A percentile compares a stretch with the other conserved stretches of the same genome.
Evolutionary conservation across 2,113 vertebrate species (phyloP).

Genomic region (Callipepla squamata): DNA sequence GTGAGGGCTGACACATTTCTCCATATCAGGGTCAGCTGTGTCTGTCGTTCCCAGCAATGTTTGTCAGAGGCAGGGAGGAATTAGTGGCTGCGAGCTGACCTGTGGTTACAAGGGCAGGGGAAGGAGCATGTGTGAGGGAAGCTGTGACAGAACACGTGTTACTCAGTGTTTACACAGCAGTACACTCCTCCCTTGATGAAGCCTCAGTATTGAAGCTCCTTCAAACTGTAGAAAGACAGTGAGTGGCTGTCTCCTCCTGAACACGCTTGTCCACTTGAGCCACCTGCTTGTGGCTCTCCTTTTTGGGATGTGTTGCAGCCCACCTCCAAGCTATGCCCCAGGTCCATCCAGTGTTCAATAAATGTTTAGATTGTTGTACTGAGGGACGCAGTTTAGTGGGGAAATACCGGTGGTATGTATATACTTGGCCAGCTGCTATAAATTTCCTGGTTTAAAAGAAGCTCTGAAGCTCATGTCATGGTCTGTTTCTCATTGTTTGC

Average conservation of each 20-base stretch:
- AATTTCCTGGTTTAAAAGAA: background rate
- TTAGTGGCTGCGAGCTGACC: background rate
- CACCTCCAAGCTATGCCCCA: background rate
- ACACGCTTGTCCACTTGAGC: background rate
- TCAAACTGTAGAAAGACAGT: accelerated
- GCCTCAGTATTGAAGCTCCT: background rate
- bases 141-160: background rate
- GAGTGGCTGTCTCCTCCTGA: accelerated
- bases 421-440: background rate
- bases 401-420: too few species aligned
- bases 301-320: background rate
- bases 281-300: accelerated
- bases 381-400: too few species aligned
- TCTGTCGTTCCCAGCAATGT: accelerated
- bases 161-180: background rate
- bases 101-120: background rate
- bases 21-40: too few species aligned
- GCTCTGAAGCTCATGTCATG: background rate
- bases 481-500: background rate
- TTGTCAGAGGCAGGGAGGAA: background rate
- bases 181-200: background rate
- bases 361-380: too few species aligned
- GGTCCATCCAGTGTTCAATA: too few species aligned
- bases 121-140: background rate
- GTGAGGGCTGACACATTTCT: accelerated